A percentile compares a stretch with the other conserved stretches of the same genome.
phyloP scores from a whole-genome alignment of 2,888 invertebrate genomes.

The Drosophila recens region DNA sequence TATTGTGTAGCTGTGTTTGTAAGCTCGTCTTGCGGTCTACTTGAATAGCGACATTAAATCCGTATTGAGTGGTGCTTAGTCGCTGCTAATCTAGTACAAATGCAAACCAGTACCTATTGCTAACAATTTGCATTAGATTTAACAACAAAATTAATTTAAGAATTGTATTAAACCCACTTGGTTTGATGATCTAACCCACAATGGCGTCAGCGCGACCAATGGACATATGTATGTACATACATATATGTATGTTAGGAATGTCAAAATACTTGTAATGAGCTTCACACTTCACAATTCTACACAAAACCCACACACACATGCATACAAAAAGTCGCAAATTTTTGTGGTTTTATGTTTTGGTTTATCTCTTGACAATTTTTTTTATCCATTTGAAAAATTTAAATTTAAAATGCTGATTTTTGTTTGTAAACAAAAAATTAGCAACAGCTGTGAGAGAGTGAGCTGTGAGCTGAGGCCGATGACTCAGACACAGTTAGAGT shows the following conservation, averaged over 20 bases:
- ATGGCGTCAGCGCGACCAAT: conserved; percentile 45
- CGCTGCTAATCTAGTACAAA: conserved; percentile 21
- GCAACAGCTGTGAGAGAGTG: conserved; percentile 44
- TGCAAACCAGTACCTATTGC: background rate
- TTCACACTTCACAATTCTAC: conserved; percentile 3
- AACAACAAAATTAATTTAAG: conserved; percentile 15
- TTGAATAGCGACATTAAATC: conserved; percentile 20
- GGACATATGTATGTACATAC: conserved; percentile 10
- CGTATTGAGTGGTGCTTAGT: conserved; percentile 34
- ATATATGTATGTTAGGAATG: background rate
- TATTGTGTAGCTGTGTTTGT: conserved; percentile 9
- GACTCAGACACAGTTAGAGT: conserved; percentile 32
- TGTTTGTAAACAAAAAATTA: conserved; percentile 73
- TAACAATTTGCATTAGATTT: conserved; percentile 25
- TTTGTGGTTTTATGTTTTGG: conserved; percentile 5
- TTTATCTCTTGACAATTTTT: conserved; percentile 2
- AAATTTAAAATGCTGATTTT: conserved; percentile 40
- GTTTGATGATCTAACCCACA: conserved; percentile 50
- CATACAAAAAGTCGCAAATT: background rate
- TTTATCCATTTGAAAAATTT: conserved; percentile 7
- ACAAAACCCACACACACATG: background rate
- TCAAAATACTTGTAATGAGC: conserved; percentile 9
- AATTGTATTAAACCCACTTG: conserved; percentile 12
- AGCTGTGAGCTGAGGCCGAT: conserved; percentile 8
- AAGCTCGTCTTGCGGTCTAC: conserved; percentile 34